Base-by-base conservation (phyloP, 1,140 invertebrate species). In the Drosophila burlai region DNA sequence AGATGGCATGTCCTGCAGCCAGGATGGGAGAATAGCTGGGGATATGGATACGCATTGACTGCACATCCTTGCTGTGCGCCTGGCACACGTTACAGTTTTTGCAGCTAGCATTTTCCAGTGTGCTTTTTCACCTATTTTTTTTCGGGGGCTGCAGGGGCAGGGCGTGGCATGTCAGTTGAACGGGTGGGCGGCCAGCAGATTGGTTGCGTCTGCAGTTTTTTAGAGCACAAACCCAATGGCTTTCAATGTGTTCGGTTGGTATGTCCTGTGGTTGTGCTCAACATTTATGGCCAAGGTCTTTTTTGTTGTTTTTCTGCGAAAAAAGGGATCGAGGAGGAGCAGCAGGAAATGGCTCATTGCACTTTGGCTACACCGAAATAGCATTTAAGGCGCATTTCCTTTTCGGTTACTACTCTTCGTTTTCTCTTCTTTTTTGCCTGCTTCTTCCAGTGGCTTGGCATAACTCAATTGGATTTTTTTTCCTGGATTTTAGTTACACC, bases 321-420 rank as follows among this genome's bases (percentile, higher is more conserved):
- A 43, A 18, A 21, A 45, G 5, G 8, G 11, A 36, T 16, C 42
- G 24, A 61, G 57, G 42, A 66, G 65, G 21, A 71, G 61, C 38
- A 47, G 40, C 38, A 61, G 78, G 78, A 91, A 91, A 87, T 91
- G 86, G 83, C 86, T 87, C 86, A 91, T 91, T 91, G 87, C 84
- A 92, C 85, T 92, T 91, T 92, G 79, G 76, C 90, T 81, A 91
- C 89, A 91, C 63, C 64, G 76, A 89, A 83, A 89, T 66, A 84
- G 76, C 89, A 75, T 91, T 91, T 91, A 91, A 89, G 76, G 80
- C 74, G 81, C 85, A 81, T 90, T 91, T 91, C 89, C 90, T 54
- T 69, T 57, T 57, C 24, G 54, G 9, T 57, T 26, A 7, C 54
- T n/a, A 4, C 54, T 40, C 3, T 21, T 38, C 5, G 18, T 24